Percentiles rank a stretch among this genome's conserved stretches.
Evolutionary conservation across 2,888 invertebrate genomes (phyloP).

Genomic region (Odontothrips loti): DNA sequence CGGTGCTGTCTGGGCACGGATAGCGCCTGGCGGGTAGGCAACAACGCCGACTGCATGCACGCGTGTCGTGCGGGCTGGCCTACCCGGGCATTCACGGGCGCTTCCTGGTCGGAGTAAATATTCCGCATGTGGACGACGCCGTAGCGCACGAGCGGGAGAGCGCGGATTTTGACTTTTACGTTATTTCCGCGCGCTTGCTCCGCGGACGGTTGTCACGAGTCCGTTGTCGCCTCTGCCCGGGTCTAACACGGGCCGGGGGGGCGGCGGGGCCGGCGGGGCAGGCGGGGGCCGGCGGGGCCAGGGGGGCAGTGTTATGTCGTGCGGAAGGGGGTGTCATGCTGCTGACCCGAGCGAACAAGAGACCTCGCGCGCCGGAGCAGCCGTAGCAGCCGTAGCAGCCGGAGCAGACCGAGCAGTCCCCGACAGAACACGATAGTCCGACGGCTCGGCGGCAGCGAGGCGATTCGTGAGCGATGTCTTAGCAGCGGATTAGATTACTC

Average conservation of each 20-base stretch:
- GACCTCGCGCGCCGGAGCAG: not conserved
- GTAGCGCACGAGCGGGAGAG: too few relatives aligned
- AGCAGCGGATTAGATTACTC: conserved; percentile 23
- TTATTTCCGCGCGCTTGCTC: too few relatives aligned
- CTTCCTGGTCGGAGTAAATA: too few relatives aligned
- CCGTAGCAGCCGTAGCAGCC: not conserved
- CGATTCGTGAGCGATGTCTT: conserved; percentile 24
- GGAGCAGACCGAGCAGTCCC: not conserved
- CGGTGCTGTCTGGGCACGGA: not conserved
- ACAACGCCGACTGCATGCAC: not conserved
- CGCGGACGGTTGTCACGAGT: not conserved
- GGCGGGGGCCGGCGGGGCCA: too few relatives aligned
- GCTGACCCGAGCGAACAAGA: not conserved
- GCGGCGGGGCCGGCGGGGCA: too few relatives aligned
- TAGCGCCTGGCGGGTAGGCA: not conserved
- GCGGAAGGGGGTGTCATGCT: too few relatives aligned
- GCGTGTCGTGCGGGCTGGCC: not conserved
- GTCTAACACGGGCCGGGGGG: not conserved
- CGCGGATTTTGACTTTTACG: too few relatives aligned
- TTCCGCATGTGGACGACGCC: too few relatives aligned
- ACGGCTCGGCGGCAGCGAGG: not conserved
- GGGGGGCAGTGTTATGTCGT: too few relatives aligned
- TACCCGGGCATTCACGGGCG: too few relatives aligned
- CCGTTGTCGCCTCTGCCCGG: not conserved
- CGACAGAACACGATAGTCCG: conserved; percentile 11